phyloP scores from a whole-genome alignment of 1,140 invertebrate species.

The Cylas formicarius region DNA sequence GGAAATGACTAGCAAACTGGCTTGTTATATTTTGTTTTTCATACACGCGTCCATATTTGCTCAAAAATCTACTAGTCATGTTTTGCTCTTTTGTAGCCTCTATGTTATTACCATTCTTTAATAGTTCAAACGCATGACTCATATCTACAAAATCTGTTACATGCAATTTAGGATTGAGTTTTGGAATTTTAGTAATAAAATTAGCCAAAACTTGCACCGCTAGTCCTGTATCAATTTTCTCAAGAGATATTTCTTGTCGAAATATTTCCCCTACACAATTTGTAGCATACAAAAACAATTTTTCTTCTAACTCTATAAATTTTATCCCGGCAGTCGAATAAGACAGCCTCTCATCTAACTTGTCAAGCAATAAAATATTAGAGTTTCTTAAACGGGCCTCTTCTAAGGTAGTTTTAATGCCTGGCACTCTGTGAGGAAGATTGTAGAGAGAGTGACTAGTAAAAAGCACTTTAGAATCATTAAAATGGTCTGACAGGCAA shows the following conservation, averaged over 20 bases:
- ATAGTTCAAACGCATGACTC: conserved; percentile 6
- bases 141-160: conserved; percentile 15
- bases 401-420: conserved; percentile 6
- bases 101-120: background rate
- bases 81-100: background rate
- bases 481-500: conserved; percentile 7
- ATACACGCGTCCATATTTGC: conserved; percentile 10
- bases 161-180: background rate
- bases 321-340: conserved; percentile 10
- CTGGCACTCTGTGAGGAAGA: conserved; percentile 11
- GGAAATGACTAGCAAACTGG: conserved; percentile 11
- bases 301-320: conserved; percentile 1
- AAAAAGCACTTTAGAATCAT: conserved; percentile 10
- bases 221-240: background rate
- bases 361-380: conserved; percentile 4
- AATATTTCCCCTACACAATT: conserved; percentile 16
- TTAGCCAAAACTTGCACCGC: background rate
- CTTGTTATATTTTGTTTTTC: conserved; percentile 12
- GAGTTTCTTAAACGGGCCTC: conserved; percentile 8
- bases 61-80: conserved; percentile 6
- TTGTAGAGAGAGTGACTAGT: conserved; percentile 5
- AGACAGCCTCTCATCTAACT: conserved; percentile 3
- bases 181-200: conserved; percentile 1
- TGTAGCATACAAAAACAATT: conserved; percentile 5
- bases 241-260: conserved; percentile 7